Conservation (phyloP, 2,888 invertebrate genomes). For the Stenchaetothrips biformis region DNA sequence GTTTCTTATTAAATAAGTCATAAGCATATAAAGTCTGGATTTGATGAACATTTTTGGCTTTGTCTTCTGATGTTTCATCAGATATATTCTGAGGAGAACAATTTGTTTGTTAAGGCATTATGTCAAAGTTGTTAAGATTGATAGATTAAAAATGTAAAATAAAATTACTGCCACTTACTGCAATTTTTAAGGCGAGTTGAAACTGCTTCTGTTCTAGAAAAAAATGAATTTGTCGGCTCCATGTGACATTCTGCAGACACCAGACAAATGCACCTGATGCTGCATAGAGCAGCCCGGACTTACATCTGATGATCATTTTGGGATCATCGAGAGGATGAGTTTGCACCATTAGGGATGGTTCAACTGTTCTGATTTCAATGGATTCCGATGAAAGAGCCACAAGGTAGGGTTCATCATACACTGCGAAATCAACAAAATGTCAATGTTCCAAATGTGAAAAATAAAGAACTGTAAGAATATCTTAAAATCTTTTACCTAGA, state of each 20-base stretch:
- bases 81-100: constrained; percentile 65
- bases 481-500: constrained; percentile 47
- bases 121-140: constrained; percentile 4
- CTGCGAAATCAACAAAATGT: constrained; percentile 47
- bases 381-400: constrained; percentile 77
- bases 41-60: constrained; percentile 71
- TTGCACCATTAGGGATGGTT: constrained; percentile 76
- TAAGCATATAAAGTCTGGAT: constrained; percentile 89
- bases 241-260: constrained; percentile 76
- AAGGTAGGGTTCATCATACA: constrained; percentile 90
- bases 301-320: constrained; percentile 62
- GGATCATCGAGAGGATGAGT: constrained; percentile 71
- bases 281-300: constrained; percentile 75
- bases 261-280: constrained; percentile 85
- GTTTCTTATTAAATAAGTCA: constrained; percentile 82
- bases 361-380: constrained; percentile 80
- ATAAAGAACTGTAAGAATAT: neutral
- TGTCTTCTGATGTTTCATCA: constrained; percentile 74
- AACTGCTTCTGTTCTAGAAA: constrained; percentile 87
- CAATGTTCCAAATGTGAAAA: neutral
- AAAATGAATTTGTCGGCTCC: constrained; percentile 76
- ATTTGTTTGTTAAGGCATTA: constrained; percentile 27
- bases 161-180: constrained; percentile 56
- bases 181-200: constrained; percentile 84
- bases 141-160: constrained; percentile 20